A percentile compares a stretch with the other conserved stretches of the same genome.
These are phyloP conservation scores for Yponomeuta cagnagella DNA, from an alignment of 2,888 invertebrate species.

Conservation along the genomic window DNA sequence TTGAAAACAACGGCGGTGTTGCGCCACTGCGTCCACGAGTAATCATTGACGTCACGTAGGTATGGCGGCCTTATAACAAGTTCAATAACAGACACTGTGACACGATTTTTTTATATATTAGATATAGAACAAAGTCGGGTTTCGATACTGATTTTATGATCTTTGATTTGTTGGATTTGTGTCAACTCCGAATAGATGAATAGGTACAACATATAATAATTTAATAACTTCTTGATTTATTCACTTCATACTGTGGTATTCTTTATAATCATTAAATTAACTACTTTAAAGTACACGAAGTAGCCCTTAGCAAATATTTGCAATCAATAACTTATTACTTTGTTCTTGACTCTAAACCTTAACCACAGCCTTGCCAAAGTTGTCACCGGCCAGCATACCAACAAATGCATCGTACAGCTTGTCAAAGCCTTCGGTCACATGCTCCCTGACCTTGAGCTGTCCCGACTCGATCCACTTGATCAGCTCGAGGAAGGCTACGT, in stretches of 20 bases:
- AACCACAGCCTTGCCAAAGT: constrained; percentile 67
- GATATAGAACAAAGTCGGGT: no score
- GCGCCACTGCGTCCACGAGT: no score
- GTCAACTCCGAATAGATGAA: no score
- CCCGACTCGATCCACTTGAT: constrained; percentile 73
- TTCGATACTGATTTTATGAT: no score
- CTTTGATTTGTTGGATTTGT: no score
- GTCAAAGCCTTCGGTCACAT: constrained; percentile 77
- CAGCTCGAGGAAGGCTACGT: constrained; percentile 72
- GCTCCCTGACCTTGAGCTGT: constrained; percentile 77
- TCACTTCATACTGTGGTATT: neutral
- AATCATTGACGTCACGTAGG: no score
- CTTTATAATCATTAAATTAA: neutral
- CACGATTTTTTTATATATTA: no score
- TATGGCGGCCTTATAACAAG: no score
- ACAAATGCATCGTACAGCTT: constrained; percentile 78
- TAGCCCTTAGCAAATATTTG: neutral
- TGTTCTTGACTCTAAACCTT: constrained; percentile 24
- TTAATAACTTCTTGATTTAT: neutral
- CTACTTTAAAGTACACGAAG: neutral
- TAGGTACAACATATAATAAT: no score
- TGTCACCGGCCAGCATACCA: constrained; percentile 71
- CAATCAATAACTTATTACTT: neutral
- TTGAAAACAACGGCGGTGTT: no score
- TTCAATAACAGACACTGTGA: no score